Evolutionary conservation across 2,888 invertebrate genomes (phyloP), one percentile per base, ranked within the genome.

Genomic region (Antheraea assamensis): DNA sequence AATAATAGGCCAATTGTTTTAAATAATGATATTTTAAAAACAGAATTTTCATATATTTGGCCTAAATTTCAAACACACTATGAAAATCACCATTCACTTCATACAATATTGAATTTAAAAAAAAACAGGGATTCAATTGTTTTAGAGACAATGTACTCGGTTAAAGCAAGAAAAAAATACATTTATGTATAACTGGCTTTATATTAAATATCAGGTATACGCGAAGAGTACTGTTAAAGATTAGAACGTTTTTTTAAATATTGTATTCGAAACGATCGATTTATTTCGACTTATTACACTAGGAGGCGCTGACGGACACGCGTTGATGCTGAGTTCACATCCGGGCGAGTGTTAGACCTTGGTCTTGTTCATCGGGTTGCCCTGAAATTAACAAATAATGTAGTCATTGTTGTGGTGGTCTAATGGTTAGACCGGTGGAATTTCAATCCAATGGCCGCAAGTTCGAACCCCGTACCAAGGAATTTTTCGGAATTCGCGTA

Each of bases 311-410:
- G 31, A 30, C 19, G 31, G 5, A 21, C 13, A 30, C 8, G 61
- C 35, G 2, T 35, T 3, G 21, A 21, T n/a, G 21, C n/a, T 31
- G 10, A 13, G 35, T 68, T 35, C 35, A 58, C 10, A 58, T 24
- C 13, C 24, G 3, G 35, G 35, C n/a, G 15, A 35, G 68, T 68
- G 31, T 75, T 83, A 82, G 8, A 75, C 76, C 24, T 76, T 74
- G n/a, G 80, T 80, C 55, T 73, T 78, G 76, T 82, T 83, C 78
- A 85, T 79, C 49, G 84, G 81, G 78, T 91, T 88, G 55, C 91
- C 91, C 91, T 92, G 91, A 3, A 90, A 78, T 75, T 78, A 74
- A 73, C 27, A 70, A 52, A 68, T n/a, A n/a, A n/a, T n/a, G n/a
- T n/a, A n/a, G n/a, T n/a, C n/a, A n/a, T n/a, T n/a, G n/a, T n/a